Conservation (phyloP, 35 echinoderm and acorn worm genomes). For the Strongylocentrotus purpuratus region DNA sequence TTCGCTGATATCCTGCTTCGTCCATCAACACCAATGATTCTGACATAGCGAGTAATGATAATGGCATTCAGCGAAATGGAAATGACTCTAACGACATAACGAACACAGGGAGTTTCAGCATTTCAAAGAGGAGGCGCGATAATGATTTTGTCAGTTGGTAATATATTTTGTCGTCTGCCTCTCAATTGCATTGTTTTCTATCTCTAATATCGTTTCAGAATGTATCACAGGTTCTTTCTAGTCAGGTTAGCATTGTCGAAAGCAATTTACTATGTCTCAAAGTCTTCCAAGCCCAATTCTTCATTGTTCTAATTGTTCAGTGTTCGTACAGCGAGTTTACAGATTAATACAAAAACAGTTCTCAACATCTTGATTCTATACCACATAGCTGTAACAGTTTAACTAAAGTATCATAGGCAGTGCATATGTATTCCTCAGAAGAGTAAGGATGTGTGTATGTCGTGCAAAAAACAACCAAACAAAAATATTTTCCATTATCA, state of each 20-base stretch:
- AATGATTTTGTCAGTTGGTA: not conserved
- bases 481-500: too few species aligned
- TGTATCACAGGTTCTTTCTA: not conserved
- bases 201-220: not conserved
- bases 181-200: not conserved
- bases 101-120: conserved; percentile 18
- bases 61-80: conserved; percentile 9
- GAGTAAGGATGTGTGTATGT: too few species aligned
- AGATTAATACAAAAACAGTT: too few species aligned
- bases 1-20: conserved; percentile 22
- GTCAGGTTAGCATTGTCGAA: not conserved
- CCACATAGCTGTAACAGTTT: too few species aligned
- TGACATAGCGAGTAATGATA: not conserved
- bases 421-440: too few species aligned
- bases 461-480: too few species aligned
- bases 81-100: conserved; percentile 28
- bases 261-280: too few species aligned
- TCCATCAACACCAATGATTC: conserved; percentile 24
- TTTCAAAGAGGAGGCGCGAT: not conserved
- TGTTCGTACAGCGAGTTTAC: too few species aligned
- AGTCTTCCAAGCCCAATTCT: too few species aligned
- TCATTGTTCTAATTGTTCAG: too few species aligned
- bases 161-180: not conserved
- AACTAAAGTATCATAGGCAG: too few species aligned
- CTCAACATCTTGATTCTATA: too few species aligned